phyloP scores from a whole-genome alignment of 2,113 vertebrate species.

The Larimichthys polyactis region DNA sequence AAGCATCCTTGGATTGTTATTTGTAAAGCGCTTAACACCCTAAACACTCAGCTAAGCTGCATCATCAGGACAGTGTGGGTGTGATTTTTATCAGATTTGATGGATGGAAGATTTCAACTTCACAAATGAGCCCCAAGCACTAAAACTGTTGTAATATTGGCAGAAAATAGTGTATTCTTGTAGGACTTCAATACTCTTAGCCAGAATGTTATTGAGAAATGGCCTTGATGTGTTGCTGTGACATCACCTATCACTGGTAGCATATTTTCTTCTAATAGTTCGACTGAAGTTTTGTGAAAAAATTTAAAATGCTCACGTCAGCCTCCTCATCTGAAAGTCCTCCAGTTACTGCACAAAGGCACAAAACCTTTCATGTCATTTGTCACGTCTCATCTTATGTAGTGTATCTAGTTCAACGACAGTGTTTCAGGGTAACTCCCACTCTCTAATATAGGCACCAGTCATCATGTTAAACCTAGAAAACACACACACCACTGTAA shows the following conservation, averaged over 20 bases:
- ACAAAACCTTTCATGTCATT: no score
- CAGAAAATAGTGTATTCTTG: no score
- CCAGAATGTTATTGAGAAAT: no score
- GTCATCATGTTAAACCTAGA: conserved; percentile 10
- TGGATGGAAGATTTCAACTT: no score
- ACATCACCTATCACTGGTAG: background rate
- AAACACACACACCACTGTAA: conserved; percentile 30
- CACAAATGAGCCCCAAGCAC: no score
- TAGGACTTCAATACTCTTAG: no score
- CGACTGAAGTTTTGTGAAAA: background rate
- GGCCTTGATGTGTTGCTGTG: background rate
- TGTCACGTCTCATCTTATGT: background rate
- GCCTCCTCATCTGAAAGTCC: background rate
- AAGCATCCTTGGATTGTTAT: no score
- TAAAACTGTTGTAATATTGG: no score
- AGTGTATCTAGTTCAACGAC: background rate
- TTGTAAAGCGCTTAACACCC: no score
- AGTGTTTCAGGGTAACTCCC: background rate
- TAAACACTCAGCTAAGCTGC: no score
- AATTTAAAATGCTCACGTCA: background rate
- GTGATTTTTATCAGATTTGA: no score
- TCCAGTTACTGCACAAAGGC: background rate
- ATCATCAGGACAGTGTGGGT: no score
- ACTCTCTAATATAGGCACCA: background rate
- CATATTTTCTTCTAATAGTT: background rate